Base-by-base conservation (phyloP, 2,888 invertebrate genomes). In the Cataglyphis altisquamis region DNA sequence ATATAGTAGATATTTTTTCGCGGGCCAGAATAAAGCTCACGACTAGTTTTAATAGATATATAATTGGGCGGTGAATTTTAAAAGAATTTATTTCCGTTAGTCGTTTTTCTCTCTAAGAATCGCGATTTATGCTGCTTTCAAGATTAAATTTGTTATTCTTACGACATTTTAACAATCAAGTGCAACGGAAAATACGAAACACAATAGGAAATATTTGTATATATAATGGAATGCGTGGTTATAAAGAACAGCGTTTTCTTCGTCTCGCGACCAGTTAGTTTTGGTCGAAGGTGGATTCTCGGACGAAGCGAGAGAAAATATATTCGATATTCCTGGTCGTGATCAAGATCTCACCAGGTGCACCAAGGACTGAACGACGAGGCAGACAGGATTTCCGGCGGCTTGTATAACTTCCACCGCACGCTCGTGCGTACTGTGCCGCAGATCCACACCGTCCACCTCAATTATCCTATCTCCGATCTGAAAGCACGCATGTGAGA, bases 331-430 rank as follows among this genome's bases (percentile, higher is more conserved):
- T 89, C 86, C 84, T 80, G 84, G 85, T 77, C 85, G 84, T 84
- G 86, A 84, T 48, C 82, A 75, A 66, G 39, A 52, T 95, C 96
- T 96, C 94, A 97, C 97, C 97, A 97, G 97, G 87, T 97, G 96
- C 88, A 96, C 95, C 88, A 98, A 95, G 82, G 97, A 97, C 95
- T 99, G 99, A 66, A 99, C 98, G 57, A 98, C 96, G 93, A 99
- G 97, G 48, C 96, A 96, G 86, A 99, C 98, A 74, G 97, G 97
- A 94, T 98, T 98, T 32, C 97, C 97, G 25, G 99, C 98, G 77
- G 97, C 97, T 94, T 98, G 97, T 93, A 99, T 99, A 12, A 98
- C 97, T 95, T 98, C 97, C 15, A 99, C 99, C 1, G 99, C 99
- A 89, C 97, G 96, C 93, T 99, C 99, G 93, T 99, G 99, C 88